A percentile compares a stretch with the other conserved stretches of the same genome.
phyloP scores from a whole-genome alignment of 1,140 invertebrate species.

The Conus betulinus region DNA sequence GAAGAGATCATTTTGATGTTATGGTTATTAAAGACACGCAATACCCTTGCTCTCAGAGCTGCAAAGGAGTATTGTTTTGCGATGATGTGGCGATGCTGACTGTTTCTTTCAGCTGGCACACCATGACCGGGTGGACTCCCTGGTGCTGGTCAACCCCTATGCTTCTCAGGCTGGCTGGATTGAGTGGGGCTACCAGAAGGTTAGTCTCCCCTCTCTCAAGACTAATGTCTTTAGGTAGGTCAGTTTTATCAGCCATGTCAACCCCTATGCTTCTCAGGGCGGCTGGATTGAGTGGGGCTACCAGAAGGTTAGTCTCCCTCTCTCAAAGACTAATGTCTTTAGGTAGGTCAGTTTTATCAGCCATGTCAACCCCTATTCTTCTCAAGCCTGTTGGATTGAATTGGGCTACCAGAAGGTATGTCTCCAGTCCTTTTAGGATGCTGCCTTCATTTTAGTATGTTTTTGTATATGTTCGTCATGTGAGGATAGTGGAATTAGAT shows the following conservation, averaged over 20 bases:
- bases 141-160: conserved; percentile 95
- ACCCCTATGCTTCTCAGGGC: conserved; percentile 93
- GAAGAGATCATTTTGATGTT: too few relatives aligned
- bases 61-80: background rate
- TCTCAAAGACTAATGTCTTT: background rate
- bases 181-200: conserved; percentile 99
- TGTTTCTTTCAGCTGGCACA: conserved; percentile 81
- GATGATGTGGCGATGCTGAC: background rate
- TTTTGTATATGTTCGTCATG: too few relatives aligned
- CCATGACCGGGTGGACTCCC: conserved; percentile 86
- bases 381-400: conserved; percentile 97
- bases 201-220: conserved; percentile 76
- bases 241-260: conserved; percentile 78
- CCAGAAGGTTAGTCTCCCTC: conserved; percentile 87
- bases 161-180: conserved; percentile 97
- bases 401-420: conserved; percentile 99
- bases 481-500: too few relatives aligned
- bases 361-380: conserved; percentile 92
- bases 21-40: too few relatives aligned
- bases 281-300: conserved; percentile 99
- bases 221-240: too few relatives aligned
- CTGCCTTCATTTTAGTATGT: too few relatives aligned
- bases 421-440: too few relatives aligned
- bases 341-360: too few relatives aligned
- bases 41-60: too few relatives aligned